These are phyloP conservation scores for Heterotis niloticus DNA, from an alignment of 2,113 vertebrate species.

Conservation along the genomic window DNA sequence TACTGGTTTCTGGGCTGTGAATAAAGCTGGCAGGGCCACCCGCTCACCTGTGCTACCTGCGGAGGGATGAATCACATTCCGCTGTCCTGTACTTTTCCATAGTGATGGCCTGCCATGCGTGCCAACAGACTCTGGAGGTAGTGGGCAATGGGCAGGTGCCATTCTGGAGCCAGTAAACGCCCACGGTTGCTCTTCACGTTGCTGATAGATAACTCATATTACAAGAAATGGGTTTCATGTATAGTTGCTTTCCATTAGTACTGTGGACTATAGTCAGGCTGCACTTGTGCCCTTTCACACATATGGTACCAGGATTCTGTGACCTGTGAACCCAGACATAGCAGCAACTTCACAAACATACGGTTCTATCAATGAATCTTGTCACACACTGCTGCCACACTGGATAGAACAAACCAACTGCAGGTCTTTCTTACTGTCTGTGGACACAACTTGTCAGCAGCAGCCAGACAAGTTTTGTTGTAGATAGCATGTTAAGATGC, in stretches of 20 bases:
- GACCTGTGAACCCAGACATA: too few species aligned
- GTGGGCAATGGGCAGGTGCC: background rate
- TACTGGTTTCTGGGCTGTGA: background rate
- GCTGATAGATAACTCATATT: too few species aligned
- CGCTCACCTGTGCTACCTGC: conserved; percentile 7
- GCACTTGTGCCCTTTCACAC: conserved; percentile 2
- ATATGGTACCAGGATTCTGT: background rate
- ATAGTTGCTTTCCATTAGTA: too few species aligned
- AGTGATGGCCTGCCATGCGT: background rate
- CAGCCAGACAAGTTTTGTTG: background rate
- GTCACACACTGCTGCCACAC: too few species aligned
- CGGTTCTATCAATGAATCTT: too few species aligned
- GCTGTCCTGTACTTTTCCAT: background rate
- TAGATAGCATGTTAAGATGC: too few species aligned
- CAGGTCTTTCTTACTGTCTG: background rate
- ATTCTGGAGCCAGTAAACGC: background rate
- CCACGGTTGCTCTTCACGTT: background rate
- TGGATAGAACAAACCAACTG: background rate
- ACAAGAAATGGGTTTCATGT: too few species aligned
- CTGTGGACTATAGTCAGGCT: background rate
- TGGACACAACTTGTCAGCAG: background rate
- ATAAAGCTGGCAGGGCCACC: background rate
- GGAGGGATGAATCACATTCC: background rate
- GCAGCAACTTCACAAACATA: too few species aligned
- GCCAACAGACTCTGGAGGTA: conserved; percentile 6